Evolutionary conservation across 2,888 invertebrate genomes (phyloP).

Genomic region (Spilarctia lutea): DNA sequence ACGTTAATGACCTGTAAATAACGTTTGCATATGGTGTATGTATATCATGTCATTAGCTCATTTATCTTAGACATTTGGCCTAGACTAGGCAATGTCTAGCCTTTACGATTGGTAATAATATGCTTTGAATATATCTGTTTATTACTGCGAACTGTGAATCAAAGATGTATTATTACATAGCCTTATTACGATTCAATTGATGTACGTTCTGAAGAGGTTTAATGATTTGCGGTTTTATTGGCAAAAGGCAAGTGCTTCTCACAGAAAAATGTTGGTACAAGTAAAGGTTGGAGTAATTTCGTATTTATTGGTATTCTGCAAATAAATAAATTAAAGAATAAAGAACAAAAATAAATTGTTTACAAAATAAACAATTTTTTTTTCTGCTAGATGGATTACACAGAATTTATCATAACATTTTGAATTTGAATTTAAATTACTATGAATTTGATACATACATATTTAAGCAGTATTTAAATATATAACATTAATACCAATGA

Average conservation of each 20-base stretch:
- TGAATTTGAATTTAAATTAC: no score
- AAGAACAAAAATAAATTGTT: no score
- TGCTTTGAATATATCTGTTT: constrained; percentile 40
- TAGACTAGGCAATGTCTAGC: constrained; percentile 44
- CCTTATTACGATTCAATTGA: constrained; percentile 25
- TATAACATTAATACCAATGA: no score
- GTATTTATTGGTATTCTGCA: not conserved
- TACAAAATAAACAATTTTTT: no score
- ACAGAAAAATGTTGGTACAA: constrained; percentile 24
- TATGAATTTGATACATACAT: no score
- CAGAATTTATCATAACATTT: not conserved
- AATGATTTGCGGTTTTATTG: constrained; percentile 33
- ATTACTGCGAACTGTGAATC: constrained; percentile 15
- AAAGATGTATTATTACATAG: constrained; percentile 32
- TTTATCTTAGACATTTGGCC: constrained; percentile 67
- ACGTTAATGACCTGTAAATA: constrained; percentile 28
- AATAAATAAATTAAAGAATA: no score
- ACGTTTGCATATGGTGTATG: constrained; percentile 42
- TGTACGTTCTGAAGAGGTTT: constrained; percentile 27
- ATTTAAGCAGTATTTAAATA: no score
- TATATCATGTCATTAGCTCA: constrained; percentile 74
- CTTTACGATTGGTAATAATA: constrained; percentile 52
- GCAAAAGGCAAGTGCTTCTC: constrained; percentile 43
- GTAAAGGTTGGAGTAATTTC: constrained; percentile 5
- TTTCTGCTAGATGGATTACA: not conserved